These are phyloP conservation scores for Megathymus violae DNA, from an alignment of 1,140 invertebrate species.

Conservation along the genomic window DNA sequence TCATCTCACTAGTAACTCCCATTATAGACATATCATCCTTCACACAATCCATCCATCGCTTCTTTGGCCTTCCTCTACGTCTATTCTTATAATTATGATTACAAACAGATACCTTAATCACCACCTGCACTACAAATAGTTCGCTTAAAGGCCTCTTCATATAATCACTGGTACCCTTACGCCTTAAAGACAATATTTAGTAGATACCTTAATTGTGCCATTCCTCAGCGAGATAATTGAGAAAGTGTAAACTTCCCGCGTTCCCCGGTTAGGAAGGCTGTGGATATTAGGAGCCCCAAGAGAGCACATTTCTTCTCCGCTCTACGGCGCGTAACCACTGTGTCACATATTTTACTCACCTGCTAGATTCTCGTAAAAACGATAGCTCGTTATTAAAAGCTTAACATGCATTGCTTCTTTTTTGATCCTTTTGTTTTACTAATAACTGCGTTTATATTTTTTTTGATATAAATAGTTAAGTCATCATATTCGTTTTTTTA, in stretches of 20 bases:
- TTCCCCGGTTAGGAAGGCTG: conserved; percentile 12
- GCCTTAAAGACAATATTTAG: conserved; percentile 9
- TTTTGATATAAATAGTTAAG: no score
- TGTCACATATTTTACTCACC: conserved; percentile 69
- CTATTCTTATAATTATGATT: no score
- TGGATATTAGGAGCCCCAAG: conserved; percentile 50
- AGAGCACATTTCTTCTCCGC: conserved; percentile 65
- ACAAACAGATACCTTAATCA: no score
- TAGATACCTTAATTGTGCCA: conserved; percentile 20
- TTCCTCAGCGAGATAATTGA: conserved; percentile 27
- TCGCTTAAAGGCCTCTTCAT: no score
- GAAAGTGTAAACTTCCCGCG: conserved; percentile 25
- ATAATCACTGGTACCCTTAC: no score
- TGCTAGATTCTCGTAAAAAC: conserved; percentile 40
- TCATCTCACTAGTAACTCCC: no score
- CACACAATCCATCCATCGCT: no score
- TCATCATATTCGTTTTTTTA: no score
- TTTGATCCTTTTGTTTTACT: not conserved
- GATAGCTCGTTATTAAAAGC: conserved; percentile 28
- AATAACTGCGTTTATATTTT: no score
- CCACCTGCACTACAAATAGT: no score
- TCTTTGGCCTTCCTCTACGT: no score
- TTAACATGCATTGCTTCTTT: conserved; percentile 21
- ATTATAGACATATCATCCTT: no score
- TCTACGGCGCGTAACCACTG: conserved; percentile 58